Base-by-base conservation (phyloP, 2,113 vertebrate species). In the Myiopsitta monachus region DNA sequence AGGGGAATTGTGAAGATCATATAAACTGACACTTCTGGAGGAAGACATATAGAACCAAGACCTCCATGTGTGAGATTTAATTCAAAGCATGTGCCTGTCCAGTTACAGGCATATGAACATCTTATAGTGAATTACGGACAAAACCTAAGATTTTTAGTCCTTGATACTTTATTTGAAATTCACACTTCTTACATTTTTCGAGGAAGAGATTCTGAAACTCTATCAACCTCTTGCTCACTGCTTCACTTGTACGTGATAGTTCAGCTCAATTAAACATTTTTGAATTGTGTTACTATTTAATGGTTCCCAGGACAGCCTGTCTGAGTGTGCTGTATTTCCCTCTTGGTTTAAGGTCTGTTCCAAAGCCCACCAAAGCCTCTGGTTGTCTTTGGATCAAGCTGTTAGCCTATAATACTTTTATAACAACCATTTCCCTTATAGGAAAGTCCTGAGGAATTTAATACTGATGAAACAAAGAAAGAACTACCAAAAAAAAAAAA, bases 331-430 rank as follows among this genome's bases (percentile, higher is more conserved):
- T 92, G 38, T 9, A 82, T 75, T 93, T 63, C 70, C 83, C 73
- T 78, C 77, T 72, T 57, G 73, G 69, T 92, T 94, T 75, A 90
- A 88, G 36, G 73, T 68, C 46, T 94, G 61, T 67, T 96, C 66
- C 83, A 90, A 75, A 96, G 90, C 84, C 87, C 78, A 90, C 55
- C 92, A 94, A 94, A 93, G 73, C 51, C 64, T 93, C 46, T 64
- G 38, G 73, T 12, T 96, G 90, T 92, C 88, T 95, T 76, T 92
- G 90, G 90, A 94, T 84, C 83, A 90, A 87, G 74, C 44, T 0
- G 3, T 82, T 55, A 57, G 62, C 44, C 74, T 73, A 2, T 62
- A 93, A 95, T 66, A 72, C 39, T 93, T 96, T 84, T 90, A 89
- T 68, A 94, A 87, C 49, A 91, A 82, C 28, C 39, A 89, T 73